Conservation (phyloP, 2,888 invertebrate genomes). For the Sarcophaga rosellei region DNA sequence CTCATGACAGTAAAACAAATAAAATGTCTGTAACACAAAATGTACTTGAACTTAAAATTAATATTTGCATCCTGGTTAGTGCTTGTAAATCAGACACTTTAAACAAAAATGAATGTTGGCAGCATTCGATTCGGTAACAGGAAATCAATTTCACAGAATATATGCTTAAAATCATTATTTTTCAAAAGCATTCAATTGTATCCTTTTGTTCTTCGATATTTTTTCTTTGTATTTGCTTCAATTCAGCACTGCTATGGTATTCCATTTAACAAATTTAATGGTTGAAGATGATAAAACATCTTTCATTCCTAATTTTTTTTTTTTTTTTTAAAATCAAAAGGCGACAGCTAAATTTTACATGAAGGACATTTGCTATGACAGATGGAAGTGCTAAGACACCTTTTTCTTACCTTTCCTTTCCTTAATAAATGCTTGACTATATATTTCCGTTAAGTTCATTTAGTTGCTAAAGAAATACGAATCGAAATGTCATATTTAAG, state of each 20-base stretch:
- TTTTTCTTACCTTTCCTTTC: constrained; percentile 1
- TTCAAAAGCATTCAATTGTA: constrained; percentile 24
- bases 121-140: constrained; percentile 25
- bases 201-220: not conserved
- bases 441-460: constrained; percentile 60
- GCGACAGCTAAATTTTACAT: constrained; percentile 15
- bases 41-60: too few species aligned
- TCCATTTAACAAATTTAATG: constrained; percentile 35
- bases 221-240: not conserved
- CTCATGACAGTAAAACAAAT: too few species aligned
- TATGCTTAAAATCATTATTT: constrained; percentile 50
- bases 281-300: constrained; percentile 17
- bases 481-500: constrained; percentile 30
- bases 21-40: too few species aligned
- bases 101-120: not conserved
- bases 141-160: constrained; percentile 34
- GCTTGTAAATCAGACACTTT: not conserved
- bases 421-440: constrained; percentile 53
- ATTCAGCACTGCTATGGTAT: not conserved
- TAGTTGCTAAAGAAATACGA: constrained; percentile 44
- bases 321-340: constrained; percentile 2
- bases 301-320: not conserved
- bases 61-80: not conserved
- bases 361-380: constrained; percentile 38
- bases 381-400: constrained; percentile 29